Base-by-base conservation (phyloP, 1,140 invertebrate species). In the Dendroctonus ponderosae region DNA sequence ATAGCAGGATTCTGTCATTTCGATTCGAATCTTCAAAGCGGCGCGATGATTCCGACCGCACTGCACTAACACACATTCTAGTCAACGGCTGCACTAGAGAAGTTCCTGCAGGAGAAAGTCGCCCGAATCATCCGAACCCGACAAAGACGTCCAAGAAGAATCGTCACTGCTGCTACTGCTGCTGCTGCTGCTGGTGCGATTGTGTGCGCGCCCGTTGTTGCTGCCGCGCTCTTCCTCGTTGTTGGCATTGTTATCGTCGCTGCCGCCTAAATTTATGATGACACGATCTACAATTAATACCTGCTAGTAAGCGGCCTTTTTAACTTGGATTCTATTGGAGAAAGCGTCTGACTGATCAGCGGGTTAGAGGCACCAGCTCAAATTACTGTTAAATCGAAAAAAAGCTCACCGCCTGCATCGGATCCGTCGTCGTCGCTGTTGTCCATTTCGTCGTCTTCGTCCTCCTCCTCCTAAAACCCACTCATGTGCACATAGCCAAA, bases 391-490 rank as follows among this genome's bases (percentile, higher is more conserved):
- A 48, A 38, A 63, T 59, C 43, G 50, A 62, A 46, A 15, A 54
- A 46, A 56, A 12, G 64, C 57, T 74, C 68, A 73, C 74, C 81
- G 42, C 79, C 82, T 62, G 79, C 80, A 71, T 83, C 83, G 5
- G 82, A 83, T 7, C 82, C 81, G 56, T 83, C 83, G 68, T 85
- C 83, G 60, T 84, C 83, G 4, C 80, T 81, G 5, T 82, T 80
- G 39, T 81, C 82, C 40, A 81, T 81, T 4, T 81, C 73, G 46
- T 76, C 71, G 5, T 88, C 87, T 48, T 89, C 87, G n/a, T 89
- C 87, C 15, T 89, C 86, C 39, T 89, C 87, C 58, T 89, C 87
- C 66, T 88, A 52, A 52, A 52, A 11, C 53, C 14, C 3, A 46
- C 4, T 0, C 9, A 46, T 14, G 26, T 46, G n/a, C 43, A 46